Evolutionary conservation across 2,797 vertebrate genomes (phyloP).

Genomic region (Tauraco hartlaubi): DNA sequence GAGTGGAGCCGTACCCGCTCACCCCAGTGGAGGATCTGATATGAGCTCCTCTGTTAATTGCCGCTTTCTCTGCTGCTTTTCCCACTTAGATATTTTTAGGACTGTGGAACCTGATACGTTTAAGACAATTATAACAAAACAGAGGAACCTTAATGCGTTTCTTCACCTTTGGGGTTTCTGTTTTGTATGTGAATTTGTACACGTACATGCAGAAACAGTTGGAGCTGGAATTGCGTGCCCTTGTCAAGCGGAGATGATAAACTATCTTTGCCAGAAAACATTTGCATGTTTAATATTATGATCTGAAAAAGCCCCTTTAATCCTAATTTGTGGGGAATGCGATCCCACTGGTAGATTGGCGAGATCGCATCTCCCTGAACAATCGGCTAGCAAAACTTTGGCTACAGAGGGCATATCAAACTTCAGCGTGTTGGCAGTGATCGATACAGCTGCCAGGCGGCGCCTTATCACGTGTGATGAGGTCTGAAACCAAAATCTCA

Average conservation of each 20-base stretch:
- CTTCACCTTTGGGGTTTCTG: background rate
- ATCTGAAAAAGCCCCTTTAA: background rate
- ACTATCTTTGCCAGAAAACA: background rate
- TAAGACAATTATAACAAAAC: background rate
- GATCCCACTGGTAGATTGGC: background rate
- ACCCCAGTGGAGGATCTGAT: background rate
- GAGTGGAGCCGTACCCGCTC: background rate
- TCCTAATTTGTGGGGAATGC: background rate
- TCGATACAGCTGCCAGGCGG: background rate
- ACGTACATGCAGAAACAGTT: background rate
- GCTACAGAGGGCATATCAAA: background rate
- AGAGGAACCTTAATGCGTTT: background rate
- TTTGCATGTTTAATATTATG: background rate
- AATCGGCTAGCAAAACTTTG: background rate
- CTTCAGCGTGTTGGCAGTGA: background rate
- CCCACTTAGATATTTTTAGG: background rate
- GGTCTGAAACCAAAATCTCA: background rate
- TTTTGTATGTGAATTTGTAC: background rate
- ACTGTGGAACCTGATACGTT: background rate
- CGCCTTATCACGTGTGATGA: rapidly evolving
- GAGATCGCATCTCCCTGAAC: background rate
- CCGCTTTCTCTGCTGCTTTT: background rate
- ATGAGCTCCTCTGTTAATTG: background rate
- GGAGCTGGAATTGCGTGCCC: background rate
- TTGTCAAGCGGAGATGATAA: background rate